Conservation (phyloP, 2,797 vertebrate species). For the Etheostoma nigrum region DNA sequence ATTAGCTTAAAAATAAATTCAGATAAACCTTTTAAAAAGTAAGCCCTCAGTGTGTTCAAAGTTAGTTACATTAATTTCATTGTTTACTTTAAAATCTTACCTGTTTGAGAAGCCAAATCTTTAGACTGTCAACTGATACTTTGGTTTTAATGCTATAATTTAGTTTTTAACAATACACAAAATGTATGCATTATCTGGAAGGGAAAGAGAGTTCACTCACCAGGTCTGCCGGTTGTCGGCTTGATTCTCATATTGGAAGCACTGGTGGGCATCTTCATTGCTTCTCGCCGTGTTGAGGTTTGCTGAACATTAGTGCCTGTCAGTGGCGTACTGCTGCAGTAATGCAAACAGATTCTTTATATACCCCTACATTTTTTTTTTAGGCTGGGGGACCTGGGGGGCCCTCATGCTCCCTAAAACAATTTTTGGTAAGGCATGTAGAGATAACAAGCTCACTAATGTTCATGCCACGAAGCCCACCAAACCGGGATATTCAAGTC, state of each 20-base stretch:
- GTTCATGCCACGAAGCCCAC: constrained; percentile 23
- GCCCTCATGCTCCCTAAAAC: background rate
- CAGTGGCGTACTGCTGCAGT: constrained; percentile 26
- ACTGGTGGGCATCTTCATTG: constrained; percentile 58
- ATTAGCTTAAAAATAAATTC: background rate
- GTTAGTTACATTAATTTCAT: background rate
- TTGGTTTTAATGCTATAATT: background rate
- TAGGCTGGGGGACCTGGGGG: background rate
- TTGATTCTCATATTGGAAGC: constrained; percentile 48
- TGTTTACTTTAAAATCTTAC: constrained; percentile 28
- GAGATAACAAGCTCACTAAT: constrained; percentile 58
- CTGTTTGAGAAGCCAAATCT: constrained; percentile 5
- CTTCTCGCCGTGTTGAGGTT: constrained; percentile 24
- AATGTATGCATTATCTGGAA: background rate
- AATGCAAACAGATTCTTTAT: constrained; percentile 51
- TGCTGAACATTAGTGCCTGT: constrained; percentile 42
- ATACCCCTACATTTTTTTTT: constrained; percentile 27
- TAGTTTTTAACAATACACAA: too few relatives aligned
- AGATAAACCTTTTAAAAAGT: background rate
- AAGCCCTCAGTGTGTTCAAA: background rate
- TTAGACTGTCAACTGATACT: background rate
- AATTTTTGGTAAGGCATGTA: constrained; percentile 64
- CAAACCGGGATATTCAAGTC: constrained; percentile 35
- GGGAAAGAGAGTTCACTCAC: constrained; percentile 41
- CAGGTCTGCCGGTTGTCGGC: constrained; percentile 20